Evolutionary conservation across 2,888 invertebrate species (phyloP).

Genomic region (Cancer borealis): DNA sequence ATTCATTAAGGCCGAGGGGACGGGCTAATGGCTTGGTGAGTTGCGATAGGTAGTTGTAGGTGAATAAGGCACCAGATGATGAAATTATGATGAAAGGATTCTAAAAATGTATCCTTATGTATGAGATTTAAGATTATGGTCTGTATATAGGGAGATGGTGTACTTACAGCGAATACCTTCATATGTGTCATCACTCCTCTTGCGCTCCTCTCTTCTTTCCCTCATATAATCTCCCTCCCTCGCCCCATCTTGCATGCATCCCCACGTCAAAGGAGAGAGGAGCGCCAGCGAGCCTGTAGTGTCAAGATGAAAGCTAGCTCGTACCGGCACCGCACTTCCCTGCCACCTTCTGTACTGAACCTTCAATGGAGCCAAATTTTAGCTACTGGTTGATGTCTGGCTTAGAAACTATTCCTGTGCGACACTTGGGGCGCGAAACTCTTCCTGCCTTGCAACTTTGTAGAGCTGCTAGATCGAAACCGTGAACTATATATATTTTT

Average conservation of each 20-base stretch:
- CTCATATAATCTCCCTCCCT: neutral
- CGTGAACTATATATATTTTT: neutral
- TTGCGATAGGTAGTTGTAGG: neutral
- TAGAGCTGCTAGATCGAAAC: neutral
- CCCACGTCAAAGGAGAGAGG: neutral
- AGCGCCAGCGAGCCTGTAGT: neutral
- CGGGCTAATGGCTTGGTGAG: neutral
- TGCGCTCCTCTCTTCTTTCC: neutral
- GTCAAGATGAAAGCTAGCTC: neutral
- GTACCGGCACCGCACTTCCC: neutral
- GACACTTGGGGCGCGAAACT: neutral
- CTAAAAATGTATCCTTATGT: neutral
- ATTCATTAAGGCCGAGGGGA: neutral
- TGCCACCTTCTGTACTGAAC: neutral
- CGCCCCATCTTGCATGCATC: neutral
- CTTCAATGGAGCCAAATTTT: slow-evolving; percentile 32
- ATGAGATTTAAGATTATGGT: neutral
- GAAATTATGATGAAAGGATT: neutral
- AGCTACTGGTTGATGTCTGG: neutral
- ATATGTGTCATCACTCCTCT: neutral
- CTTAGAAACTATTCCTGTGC: neutral
- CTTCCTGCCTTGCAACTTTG: neutral
- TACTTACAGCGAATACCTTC: neutral
- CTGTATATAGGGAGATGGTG: neutral
- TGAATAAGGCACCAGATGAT: neutral